Evolutionary conservation across 1,140 invertebrate genomes (phyloP).

Genomic region (Lutraria rhynchaena): DNA sequence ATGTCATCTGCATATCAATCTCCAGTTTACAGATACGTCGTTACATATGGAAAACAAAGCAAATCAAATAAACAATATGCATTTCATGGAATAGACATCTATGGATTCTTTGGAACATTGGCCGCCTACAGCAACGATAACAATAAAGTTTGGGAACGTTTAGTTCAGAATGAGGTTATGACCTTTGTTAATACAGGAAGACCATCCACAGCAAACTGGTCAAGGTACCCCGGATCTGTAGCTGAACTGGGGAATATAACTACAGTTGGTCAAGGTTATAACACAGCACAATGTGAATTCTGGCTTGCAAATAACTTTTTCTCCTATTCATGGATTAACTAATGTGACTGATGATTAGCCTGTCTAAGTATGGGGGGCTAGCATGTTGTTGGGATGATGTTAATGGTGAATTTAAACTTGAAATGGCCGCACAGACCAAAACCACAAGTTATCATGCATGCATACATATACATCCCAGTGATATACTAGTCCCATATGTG

Average conservation of each 20-base stretch:
- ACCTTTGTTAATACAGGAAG: slow-evolving; percentile 18
- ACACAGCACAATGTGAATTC: slow-evolving; percentile 45
- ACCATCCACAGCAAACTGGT: slow-evolving; percentile 17
- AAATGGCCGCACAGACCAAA: no score
- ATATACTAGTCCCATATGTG: no score
- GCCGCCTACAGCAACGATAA: slow-evolving; percentile 5
- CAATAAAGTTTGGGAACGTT: slow-evolving; percentile 9
- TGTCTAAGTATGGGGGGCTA: no score
- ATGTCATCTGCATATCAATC: slow-evolving; percentile 7
- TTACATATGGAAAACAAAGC: not conserved
- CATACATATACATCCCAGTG: no score
- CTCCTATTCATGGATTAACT: slow-evolving; percentile 58
- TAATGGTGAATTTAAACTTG: no score
- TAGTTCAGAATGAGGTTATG: slow-evolving; percentile 20
- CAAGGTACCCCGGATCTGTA: not conserved
- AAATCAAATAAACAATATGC: slow-evolving; percentile 25
- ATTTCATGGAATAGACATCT: slow-evolving; percentile 64
- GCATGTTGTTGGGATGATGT: no score
- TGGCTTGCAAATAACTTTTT: slow-evolving; percentile 55
- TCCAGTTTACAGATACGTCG: slow-evolving; percentile 48
- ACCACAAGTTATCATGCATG: no score
- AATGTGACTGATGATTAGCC: no score
- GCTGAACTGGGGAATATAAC: slow-evolving; percentile 20
- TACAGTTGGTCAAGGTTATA: slow-evolving; percentile 19
- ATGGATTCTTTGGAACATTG: slow-evolving; percentile 58